Evolutionary conservation across 2,888 invertebrate species (phyloP).

Genomic region (Meteorus cinctellus): DNA sequence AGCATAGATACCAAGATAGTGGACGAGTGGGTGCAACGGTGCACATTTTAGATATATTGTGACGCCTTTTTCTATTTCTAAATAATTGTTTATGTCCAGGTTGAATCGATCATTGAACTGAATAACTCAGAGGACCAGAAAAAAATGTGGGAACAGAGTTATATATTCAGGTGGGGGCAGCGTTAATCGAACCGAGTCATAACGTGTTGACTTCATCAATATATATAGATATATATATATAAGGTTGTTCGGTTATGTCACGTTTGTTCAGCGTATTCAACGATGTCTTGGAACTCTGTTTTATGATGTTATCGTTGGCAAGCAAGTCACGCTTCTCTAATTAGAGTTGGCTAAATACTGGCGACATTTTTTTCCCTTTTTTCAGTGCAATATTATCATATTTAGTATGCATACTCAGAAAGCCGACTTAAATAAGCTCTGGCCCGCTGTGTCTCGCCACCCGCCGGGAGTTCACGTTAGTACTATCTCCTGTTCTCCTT

Average conservation of each 20-base stretch:
- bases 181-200: too few relatives aligned
- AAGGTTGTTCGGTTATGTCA: not conserved
- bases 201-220: not conserved
- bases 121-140: too few relatives aligned
- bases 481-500: not conserved
- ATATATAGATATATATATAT: not conserved
- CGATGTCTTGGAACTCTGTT: not conserved
- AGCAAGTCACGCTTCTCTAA: slow-evolving; percentile 73
- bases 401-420: slow-evolving; percentile 73
- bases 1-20: not conserved
- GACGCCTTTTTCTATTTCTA: not conserved
- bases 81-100: not conserved
- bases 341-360: slow-evolving; percentile 72
- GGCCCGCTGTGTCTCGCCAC: slow-evolving; percentile 59
- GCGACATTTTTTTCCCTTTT: slow-evolving; percentile 65
- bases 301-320: slow-evolving; percentile 65
- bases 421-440: slow-evolving; percentile 72
- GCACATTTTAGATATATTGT: not conserved
- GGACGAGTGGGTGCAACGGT: not conserved
- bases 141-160: too few relatives aligned
- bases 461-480: slow-evolving; percentile 59
- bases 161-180: too few relatives aligned
- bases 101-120: too few relatives aligned
- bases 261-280: slow-evolving; percentile 7
- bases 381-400: slow-evolving; percentile 72